Evolutionary conservation across 2,888 invertebrate species (phyloP), one percentile per base, ranked within the genome.

Genomic region (Melanostoma mellinum): DNA sequence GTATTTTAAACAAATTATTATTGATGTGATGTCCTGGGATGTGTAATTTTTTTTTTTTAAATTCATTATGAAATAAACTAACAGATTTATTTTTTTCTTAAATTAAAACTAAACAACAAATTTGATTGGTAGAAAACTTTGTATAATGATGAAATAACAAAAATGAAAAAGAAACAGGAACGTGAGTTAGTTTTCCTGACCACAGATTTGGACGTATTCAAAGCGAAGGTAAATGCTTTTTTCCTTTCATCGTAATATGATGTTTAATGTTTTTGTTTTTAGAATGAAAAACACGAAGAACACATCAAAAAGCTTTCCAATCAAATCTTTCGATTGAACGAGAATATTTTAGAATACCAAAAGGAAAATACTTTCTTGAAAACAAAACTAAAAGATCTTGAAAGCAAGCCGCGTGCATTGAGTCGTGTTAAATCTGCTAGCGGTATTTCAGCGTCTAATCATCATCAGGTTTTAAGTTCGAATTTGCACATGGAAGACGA

Each of bases 401-500:
- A 90, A 77, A 71, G 58, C 2, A 75, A 79, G 2, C 44, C 75
- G 2, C 48, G 36, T 0, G 33, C 40, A 8, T 33, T 53, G 0
- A 68, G 86, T 61, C 74, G 67, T 30, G 6, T 56, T 0, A 9
- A 36, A 10, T 32, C 33, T 6, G n/a, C 56, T n/a, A 46, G 61
- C 9, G 9, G 20, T 20, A 20, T 20, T 20, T 20, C 35, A 6
- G 2, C 82, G n/a, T 53, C 81, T 6, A 52, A 80, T 2, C 56
- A 82, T 4, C 84, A 84, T 44, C 74, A 86, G n/a, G 88, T 88
- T 75, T 69, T 88, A 20, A 88, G 87, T 42, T 87, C 88, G 3
- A 93, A 93, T 85, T 91, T 95, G 33, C 93, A 94, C 87, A 95
- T 95, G 94, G 97, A 96, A 56, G 97, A 97, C 88, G 97, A 97